Conservation (phyloP, 2,888 invertebrate species). For the Achlya flavicornis region DNA sequence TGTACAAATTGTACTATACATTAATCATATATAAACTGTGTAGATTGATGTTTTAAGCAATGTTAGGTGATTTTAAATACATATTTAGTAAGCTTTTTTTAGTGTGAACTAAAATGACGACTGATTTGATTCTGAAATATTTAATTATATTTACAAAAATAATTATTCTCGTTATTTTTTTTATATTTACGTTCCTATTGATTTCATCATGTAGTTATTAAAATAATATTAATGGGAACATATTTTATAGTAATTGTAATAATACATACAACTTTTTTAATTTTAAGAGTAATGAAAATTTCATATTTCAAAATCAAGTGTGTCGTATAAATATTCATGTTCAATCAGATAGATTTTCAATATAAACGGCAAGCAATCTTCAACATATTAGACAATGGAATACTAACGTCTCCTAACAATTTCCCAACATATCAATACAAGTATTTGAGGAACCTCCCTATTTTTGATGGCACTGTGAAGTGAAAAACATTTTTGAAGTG, state of each 20-base stretch:
- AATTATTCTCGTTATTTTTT: neutral
- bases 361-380: slow-evolving; percentile 53
- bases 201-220: no score
- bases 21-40: slow-evolving; percentile 32
- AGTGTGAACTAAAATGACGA: slow-evolving; percentile 26
- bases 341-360: neutral
- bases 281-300: neutral
- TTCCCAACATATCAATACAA: slow-evolving; percentile 67
- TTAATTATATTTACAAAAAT: neutral
- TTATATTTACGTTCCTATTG: no score
- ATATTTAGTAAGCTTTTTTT: slow-evolving; percentile 55
- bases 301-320: neutral
- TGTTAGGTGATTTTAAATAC: slow-evolving; percentile 55
- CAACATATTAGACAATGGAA: slow-evolving; percentile 46
- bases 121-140: slow-evolving; percentile 48
- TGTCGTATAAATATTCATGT: neutral
- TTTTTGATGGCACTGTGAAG: slow-evolving; percentile 23
- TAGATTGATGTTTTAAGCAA: slow-evolving; percentile 65
- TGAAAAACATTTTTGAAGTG: neutral
- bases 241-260: no score
- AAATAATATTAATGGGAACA: no score
- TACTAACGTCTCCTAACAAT: slow-evolving; percentile 51
- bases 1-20: slow-evolving; percentile 54
- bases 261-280: neutral
- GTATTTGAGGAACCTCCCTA: slow-evolving; percentile 39